Conservation (phyloP, 2,797 vertebrate species). For the Anisognathus igniventris region DNA sequence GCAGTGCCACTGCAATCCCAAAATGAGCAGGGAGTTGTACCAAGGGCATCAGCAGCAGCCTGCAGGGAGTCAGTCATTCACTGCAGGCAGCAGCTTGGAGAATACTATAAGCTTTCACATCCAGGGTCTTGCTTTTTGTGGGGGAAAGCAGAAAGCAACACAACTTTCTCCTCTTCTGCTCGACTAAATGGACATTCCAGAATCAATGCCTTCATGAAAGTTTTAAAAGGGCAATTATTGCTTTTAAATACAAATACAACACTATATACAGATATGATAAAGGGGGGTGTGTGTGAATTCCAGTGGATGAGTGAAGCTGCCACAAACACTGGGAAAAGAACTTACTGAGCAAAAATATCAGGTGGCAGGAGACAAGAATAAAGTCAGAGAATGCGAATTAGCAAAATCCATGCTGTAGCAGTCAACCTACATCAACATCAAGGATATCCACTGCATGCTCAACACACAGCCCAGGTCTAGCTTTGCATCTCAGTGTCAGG, state of each 20-base stretch:
- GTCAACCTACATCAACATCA: not conserved
- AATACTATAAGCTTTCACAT: not conserved
- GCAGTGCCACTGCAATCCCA: not conserved
- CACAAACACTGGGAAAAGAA: not conserved
- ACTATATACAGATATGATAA: not conserved
- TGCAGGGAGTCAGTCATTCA: not conserved
- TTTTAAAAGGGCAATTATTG: not conserved
- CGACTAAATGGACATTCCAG: not conserved
- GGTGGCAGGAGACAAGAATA: not conserved
- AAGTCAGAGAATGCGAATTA: not conserved
- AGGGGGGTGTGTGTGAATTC: fast-evolving
- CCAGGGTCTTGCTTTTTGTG: not conserved
- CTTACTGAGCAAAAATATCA: not conserved
- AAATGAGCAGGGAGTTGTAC: fast-evolving
- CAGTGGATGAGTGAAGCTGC: not conserved
- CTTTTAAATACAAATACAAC: not conserved
- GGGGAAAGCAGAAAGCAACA: not conserved
- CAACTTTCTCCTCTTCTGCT: not conserved
- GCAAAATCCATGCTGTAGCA: not conserved
- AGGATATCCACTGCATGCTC: not conserved
- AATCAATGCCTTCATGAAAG: not conserved
- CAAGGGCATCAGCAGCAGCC: not conserved
- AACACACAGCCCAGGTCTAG: not conserved
- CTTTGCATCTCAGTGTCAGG: not conserved
- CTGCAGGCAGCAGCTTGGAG: not conserved